phyloP scores from a whole-genome alignment of 2,888 invertebrate genomes.

The Drosophila helvetica region DNA sequence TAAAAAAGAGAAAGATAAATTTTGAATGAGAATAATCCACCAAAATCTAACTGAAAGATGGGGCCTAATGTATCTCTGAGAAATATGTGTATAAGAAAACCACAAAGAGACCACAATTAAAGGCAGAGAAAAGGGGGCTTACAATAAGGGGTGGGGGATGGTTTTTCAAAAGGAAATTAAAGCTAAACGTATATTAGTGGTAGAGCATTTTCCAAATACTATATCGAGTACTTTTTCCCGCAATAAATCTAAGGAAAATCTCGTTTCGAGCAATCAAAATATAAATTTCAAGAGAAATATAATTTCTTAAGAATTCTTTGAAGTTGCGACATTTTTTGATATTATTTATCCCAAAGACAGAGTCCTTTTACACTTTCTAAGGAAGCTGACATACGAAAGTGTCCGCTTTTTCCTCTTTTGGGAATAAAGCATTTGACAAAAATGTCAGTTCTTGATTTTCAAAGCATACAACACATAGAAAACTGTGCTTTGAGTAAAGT shows the following conservation, averaged over 20 bases:
- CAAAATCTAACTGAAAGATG: background rate
- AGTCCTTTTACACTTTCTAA: no score
- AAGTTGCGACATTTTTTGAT: no score
- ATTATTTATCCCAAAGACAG: no score
- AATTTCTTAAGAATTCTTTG: no score
- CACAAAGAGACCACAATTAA: background rate
- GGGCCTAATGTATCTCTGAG: background rate
- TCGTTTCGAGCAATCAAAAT: no score
- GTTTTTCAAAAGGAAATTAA: background rate
- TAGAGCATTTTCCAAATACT: background rate
- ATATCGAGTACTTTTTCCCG: background rate
- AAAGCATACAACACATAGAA: no score
- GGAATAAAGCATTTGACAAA: no score
- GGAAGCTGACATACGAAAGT: no score
- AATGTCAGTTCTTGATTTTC: no score
- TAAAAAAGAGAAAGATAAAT: background rate
- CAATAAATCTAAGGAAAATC: background rate
- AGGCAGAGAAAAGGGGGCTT: background rate
- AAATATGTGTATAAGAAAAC: background rate
- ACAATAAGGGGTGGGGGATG: background rate
- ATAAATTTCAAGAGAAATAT: no score
- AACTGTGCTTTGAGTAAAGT: no score
- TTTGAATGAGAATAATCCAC: background rate
- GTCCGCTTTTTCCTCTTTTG: no score
- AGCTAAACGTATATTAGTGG: background rate